These are phyloP conservation scores for Gambusia yucatana DNA, from an alignment of 2,797 vertebrate species.

Conservation along the genomic window DNA sequence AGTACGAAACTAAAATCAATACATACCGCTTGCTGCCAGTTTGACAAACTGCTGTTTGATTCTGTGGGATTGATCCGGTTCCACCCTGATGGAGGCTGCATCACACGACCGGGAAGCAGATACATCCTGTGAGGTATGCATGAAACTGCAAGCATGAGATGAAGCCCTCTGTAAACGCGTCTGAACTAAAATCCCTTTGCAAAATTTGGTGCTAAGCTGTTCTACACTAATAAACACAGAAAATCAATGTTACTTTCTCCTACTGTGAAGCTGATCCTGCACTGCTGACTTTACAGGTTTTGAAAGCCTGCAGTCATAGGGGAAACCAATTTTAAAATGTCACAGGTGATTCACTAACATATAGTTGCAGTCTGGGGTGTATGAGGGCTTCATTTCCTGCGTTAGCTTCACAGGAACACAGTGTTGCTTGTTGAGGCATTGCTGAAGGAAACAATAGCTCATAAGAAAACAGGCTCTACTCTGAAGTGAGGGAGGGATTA, in stretches of 20 bases:
- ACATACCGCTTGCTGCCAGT: neutral
- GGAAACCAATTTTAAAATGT: constrained; percentile 27
- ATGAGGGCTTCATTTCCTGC: constrained; percentile 58
- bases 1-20: neutral
- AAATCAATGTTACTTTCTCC: constrained; percentile 19
- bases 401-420: constrained; percentile 32
- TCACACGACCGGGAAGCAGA: neutral
- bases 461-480: constrained; percentile 40
- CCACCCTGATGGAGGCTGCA: neutral
- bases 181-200: neutral
- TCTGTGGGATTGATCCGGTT: neutral
- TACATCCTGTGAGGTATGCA: neutral
- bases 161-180: neutral
- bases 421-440: constrained; percentile 29
- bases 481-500: constrained; percentile 21
- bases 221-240: neutral
- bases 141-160: neutral
- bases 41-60: constrained; percentile 1
- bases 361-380: constrained; percentile 28
- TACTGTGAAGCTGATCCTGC: constrained; percentile 26
- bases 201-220: neutral
- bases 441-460: constrained; percentile 39
- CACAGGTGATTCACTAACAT: constrained; percentile 29
- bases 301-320: constrained; percentile 17
- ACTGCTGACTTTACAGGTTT: constrained; percentile 14